Conservation (phyloP, 2,113 vertebrate species). For the Podocnemis expansa region DNA sequence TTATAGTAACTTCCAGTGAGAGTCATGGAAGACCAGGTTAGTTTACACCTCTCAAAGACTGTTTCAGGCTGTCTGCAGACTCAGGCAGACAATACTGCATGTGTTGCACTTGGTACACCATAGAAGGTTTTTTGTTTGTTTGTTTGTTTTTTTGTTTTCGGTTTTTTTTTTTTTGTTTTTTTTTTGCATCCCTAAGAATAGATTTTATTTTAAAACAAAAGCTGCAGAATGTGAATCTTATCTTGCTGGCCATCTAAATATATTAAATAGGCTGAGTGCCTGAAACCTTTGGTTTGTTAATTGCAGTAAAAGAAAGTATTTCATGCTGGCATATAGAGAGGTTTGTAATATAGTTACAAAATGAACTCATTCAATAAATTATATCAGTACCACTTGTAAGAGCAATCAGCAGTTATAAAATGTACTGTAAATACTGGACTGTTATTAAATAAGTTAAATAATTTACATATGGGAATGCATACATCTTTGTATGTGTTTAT, state of each 20-base stretch:
- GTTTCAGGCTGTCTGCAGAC: neutral
- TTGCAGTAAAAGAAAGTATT: neutral
- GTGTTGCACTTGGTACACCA: neutral
- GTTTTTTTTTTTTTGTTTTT: no score
- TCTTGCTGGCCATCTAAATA: neutral
- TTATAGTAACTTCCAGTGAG: neutral
- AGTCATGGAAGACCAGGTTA: neutral
- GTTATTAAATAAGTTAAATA: constrained; percentile 31
- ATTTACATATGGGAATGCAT: neutral
- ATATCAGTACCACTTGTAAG: constrained; percentile 26
- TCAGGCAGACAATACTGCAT: neutral
- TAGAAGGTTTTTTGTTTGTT: neutral
- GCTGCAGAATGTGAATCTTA: neutral
- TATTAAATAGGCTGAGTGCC: neutral
- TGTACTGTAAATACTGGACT: constrained; percentile 26
- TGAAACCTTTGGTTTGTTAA: neutral
- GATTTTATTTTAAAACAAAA: constrained; percentile 10
- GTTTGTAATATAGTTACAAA: neutral
- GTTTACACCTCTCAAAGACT: neutral
- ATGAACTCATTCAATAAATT: constrained; percentile 1
- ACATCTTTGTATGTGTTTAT: neutral
- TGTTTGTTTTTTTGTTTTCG: no score
- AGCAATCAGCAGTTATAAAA: constrained; percentile 42
- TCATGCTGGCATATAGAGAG: neutral
- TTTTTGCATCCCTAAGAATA: neutral